Evolutionary conservation across 2,888 invertebrate species (phyloP), one percentile per base, ranked within the genome.

Genomic region (Trichogramma evanescens): DNA sequence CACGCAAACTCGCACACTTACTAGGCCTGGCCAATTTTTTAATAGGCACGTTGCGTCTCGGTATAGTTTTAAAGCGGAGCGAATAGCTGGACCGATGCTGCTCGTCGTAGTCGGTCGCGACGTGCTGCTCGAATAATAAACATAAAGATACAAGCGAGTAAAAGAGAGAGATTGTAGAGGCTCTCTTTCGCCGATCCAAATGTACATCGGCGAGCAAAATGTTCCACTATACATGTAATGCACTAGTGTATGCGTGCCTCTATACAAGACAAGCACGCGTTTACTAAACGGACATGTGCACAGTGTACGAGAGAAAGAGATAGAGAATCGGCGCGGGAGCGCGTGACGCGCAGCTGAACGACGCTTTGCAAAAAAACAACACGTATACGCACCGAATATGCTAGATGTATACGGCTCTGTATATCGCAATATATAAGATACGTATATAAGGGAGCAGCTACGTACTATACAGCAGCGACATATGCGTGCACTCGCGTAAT

Each of bases 261-360:
- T n/a, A n/a, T 13, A 13, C 13, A 13, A 13, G 13, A 13, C 13
- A 13, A 13, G 13, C 13, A 26, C 26, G 26, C 1, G 26, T 26
- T 26, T 26, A 26, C 26, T 26, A 26, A 26, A 26, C 26, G 26
- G 26, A 26, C 26, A 26, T 26, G 26, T 26, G 26, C 26, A 26
- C 26, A 26, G 26, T 26, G 26, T 26, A 26, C 26, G 26, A 26
- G 26, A 26, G 26, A 26, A 26, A 26, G 26, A 26, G 3, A 26
- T 2, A 26, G 26, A 26, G 26, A 26, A 26, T 26, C 26, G 26
- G 26, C 26, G 26, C 26, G 55, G 50, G 55, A 62, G 58, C 62
- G 63, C 60, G 60, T 60, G 63, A 63, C 63, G 60, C 60, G 63
- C 54, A 38, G 57, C 56, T 41, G 53, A 56, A 60, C 56, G 57